Evolutionary conservation across 2,113 vertebrate genomes (phyloP).

Genomic region (Mormyrus lacerda): DNA sequence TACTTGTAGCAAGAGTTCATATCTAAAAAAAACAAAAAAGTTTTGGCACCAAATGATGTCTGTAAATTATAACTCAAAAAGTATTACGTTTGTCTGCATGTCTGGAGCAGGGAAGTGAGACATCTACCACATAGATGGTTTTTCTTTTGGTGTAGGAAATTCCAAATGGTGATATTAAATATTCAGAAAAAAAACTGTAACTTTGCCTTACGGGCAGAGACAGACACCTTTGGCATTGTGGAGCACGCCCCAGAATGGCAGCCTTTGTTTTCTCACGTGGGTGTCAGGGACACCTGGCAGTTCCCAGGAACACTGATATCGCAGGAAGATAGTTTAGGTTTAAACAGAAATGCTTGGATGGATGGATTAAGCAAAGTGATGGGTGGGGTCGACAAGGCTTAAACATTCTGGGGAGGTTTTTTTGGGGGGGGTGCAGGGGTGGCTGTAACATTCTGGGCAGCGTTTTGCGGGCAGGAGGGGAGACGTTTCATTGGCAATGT

Average conservation of each 20-base stretch:
- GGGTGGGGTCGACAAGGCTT: not conserved
- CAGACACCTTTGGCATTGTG: not conserved
- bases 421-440: not conserved
- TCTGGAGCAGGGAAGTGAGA: not conserved
- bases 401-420: not conserved
- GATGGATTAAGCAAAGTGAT: not conserved
- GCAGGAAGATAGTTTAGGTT: not conserved
- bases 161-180: slow-evolving; percentile 12
- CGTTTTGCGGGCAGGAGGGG: not conserved
- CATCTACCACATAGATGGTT: not conserved
- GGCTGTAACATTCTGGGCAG: not conserved
- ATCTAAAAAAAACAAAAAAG: not conserved
- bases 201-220: not conserved
- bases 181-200: not conserved
- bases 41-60: not conserved
- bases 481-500: not conserved
- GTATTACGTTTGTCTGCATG: not conserved
- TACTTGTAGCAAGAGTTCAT: not conserved
- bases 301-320: not conserved
- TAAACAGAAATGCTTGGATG: not conserved
- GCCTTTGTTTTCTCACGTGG: not conserved
- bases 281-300: not conserved
- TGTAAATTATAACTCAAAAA: slow-evolving; percentile 11
- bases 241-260: not conserved
- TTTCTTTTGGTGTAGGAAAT: not conserved